A percentile compares a stretch with the other conserved stretches of the same genome.
phyloP scores from a whole-genome alignment of 37 sponge, comb jelly and placozoan species.

The Dysidea cf. avara region DNA sequence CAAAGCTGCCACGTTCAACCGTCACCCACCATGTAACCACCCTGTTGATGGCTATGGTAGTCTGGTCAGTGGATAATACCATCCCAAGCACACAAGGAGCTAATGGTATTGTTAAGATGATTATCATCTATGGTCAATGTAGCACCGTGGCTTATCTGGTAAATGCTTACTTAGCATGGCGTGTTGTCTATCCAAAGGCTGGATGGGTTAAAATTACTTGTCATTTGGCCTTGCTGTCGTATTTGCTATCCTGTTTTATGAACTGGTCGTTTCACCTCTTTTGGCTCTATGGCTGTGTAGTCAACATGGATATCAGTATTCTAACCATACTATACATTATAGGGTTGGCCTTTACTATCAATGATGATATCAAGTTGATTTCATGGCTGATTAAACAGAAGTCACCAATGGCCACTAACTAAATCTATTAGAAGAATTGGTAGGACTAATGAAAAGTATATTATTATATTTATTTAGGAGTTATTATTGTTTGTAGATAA shows the following conservation, averaged over 20 bases:
- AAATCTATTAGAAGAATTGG: no score
- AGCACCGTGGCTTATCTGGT: conserved; percentile 68
- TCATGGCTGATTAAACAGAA: conserved; percentile 49
- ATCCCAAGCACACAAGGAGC: conserved; percentile 50
- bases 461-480: no score
- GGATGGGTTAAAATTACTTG: conserved; percentile 30
- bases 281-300: conserved; percentile 44
- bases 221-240: conserved; percentile 47
- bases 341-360: conserved; percentile 12
- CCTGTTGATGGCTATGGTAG: conserved; percentile 17
- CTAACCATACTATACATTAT: conserved; percentile 27
- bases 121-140: conserved; percentile 59
- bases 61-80: conserved; percentile 37
- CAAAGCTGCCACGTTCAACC: conserved; percentile 75
- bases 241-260: conserved; percentile 51
- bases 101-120: conserved; percentile 74
- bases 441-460: no score
- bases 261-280: conserved; percentile 74
- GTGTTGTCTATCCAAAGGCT: conserved; percentile 77
- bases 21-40: conserved; percentile 72
- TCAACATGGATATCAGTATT: conserved; percentile 17
- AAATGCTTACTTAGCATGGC: conserved; percentile 75
- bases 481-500: no score
- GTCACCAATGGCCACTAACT: no score
- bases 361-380: conserved; percentile 70